Base-by-base conservation (phyloP, 2,888 invertebrate genomes). In the Molorchus minor region DNA sequence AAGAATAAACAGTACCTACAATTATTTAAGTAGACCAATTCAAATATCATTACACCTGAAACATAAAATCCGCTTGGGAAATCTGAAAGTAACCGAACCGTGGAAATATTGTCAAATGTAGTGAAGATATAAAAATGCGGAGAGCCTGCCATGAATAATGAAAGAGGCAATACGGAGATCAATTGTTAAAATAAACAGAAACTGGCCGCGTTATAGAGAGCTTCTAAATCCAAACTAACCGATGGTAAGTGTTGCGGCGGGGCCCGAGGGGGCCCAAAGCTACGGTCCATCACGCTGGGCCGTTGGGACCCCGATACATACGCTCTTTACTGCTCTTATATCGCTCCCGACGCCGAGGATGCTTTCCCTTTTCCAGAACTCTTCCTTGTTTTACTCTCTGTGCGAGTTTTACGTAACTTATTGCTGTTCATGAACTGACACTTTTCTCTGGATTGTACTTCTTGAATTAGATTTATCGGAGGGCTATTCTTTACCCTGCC, bases 141-240 rank as follows among this genome's bases (percentile, higher is more conserved):
- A 30, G 55, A 64, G 53, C 46, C 40, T 51, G 30, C 62, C 62
- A 62, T 75, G 71, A 75, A 75, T 75, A 75, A 76, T 75, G 71
- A 62, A 76, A 61, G 56, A 70, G 68, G 69, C 71, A 70, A 74
- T 75, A 70, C 68, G 57, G 62, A 68, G 71, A 72, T 72, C 75
- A 76, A 76, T 75, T 77, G 75, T 74, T 74, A 72, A 75, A 76
- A 73, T 70, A 75, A 73, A 74, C 72, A 72, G 65, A 57, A 67
- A 67, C 69, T 72, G 72, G 71, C 74, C 73, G 70, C 71, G 69
- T 69, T 73, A 72, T 72, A 73, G 67, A 65, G 69, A 71, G 65
- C 68, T 67, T 72, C 73, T 76, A 77, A 77, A 77, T 77, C 76
- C 73, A 71, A 73, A 75, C 74, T 72, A 75, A 70, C 70, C 73